Base-by-base conservation (phyloP, 2,113 vertebrate species). In the Cathartes aura region DNA sequence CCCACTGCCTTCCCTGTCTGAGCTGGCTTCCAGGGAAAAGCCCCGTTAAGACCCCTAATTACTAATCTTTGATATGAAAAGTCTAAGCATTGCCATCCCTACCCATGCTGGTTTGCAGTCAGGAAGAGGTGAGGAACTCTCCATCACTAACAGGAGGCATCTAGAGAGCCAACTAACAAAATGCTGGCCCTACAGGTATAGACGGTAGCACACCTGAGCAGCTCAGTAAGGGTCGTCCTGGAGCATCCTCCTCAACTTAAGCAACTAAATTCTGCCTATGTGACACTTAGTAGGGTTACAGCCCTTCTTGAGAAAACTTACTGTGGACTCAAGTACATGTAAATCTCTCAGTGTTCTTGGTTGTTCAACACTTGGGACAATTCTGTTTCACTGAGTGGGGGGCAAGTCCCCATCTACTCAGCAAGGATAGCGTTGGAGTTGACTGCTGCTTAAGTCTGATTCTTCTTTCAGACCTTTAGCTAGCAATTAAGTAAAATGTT, bases 71-170 rank as follows among this genome's bases (percentile, higher is more conserved):
- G 1, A 47, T 64, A 38, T 21, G 45, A 88, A 85, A 92, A 50
- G 11, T 40, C 27, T 23, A 62, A 73, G 36, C 8, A 26, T 32
- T 2, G 0, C 13, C 18, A 48, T 24, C 4, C 15, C 15, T 58
- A 38, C 8, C 26, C 18, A 20, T 43, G 20, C 10, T 75, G 9
- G 9, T 40, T 66, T 67, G 58, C 23, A 21, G 13, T 48, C 20
- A 48, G 22, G 27, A 81, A 56, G 22, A 52, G 15, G 9, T 0
- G 0, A 58, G 24, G 26, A 87, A 23, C 21, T 5, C n/a, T 59
- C 32, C n/a, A 12, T 5, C 8, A 6, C 18, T 56, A 38, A 15
- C 15, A 87, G 22, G 16, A 52, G 18, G 6, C 7, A 26, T 32
- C 30, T n/a, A 34, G 40, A 71, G 29, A 59, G 6, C 2, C 73